Conservation (phyloP, 2,113 vertebrate genomes). For the Syngnathus scovelli region DNA sequence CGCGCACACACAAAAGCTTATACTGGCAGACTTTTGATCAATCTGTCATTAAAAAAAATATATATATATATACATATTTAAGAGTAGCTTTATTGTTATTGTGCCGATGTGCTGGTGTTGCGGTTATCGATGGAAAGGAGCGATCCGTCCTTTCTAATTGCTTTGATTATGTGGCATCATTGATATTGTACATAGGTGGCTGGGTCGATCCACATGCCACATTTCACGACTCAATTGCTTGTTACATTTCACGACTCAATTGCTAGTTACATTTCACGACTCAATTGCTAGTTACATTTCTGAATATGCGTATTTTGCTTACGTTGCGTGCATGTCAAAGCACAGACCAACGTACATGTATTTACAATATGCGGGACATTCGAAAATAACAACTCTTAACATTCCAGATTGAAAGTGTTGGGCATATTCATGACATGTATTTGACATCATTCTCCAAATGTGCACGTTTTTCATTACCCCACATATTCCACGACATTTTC, state of each 20-base stretch:
- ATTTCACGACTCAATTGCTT: neutral
- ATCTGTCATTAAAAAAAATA: neutral
- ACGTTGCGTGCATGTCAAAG: neutral
- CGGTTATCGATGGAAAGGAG: neutral
- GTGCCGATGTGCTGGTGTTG: neutral
- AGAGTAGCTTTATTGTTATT: neutral
- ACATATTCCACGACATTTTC: too few relatives aligned
- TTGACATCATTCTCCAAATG: neutral
- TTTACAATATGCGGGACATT: neutral
- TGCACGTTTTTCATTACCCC: too few relatives aligned
- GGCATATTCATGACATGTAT: neutral
- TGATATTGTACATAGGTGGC: neutral
- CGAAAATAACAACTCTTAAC: too few relatives aligned
- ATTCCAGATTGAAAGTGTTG: neutral
- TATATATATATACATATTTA: neutral
- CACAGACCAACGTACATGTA: neutral
- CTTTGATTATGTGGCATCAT: conserved; percentile 1
- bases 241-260: neutral
- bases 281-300: neutral
- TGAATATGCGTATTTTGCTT: neutral
- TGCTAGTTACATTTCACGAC: neutral
- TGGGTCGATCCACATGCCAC: neutral
- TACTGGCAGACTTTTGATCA: neutral
- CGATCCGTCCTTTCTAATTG: neutral
- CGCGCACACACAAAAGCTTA: neutral